phyloP scores from a whole-genome alignment of 2,113 vertebrate species.

The crab-eating macaque (Macaca fascicularis) region T2T-MFA8v1.1 NC_088388.1:82159001-82159500 shows the following conservation, averaged over 20 bases:
- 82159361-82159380: not conserved
- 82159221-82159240: not conserved
- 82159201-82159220: not conserved
- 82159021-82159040: no score
- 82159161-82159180: not conserved
- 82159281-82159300: not conserved
- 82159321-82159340: not conserved
- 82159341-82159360: not conserved
- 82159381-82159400: not conserved
- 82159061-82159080: not conserved
- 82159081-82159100: slow-evolving; percentile 7
- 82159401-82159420: not conserved
- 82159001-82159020: no score
- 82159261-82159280: not conserved
- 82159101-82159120: not conserved
- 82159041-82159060: not conserved
- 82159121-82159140: not conserved
- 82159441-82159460: not conserved
- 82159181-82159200: not conserved
- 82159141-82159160: not conserved
- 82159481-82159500: not conserved
- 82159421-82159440: not conserved
- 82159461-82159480: not conserved
- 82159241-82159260: not conserved
- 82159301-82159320: not conserved